These are phyloP conservation scores for Seira ritae DNA, from an alignment of 2,888 invertebrate species.

Conservation along the genomic window DNA sequence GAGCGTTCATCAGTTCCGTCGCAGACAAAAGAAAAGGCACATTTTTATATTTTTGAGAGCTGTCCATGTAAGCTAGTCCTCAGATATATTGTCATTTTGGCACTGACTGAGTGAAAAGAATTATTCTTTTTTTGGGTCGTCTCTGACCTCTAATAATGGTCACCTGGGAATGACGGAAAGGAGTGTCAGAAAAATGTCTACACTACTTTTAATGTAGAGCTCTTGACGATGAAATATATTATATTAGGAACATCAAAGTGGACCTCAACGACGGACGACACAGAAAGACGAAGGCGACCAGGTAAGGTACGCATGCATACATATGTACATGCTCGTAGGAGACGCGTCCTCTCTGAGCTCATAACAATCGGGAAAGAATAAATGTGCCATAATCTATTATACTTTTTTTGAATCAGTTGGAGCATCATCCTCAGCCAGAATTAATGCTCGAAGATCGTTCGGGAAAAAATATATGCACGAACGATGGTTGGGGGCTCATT, in stretches of 20 bases:
- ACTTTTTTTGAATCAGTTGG: too few species aligned
- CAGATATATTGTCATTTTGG: constrained; percentile 50
- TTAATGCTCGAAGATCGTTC: too few species aligned
- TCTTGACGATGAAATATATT: not conserved
- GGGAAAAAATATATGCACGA: too few species aligned
- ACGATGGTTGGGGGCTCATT: too few species aligned
- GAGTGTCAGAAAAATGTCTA: constrained; percentile 30
- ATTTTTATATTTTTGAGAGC: constrained; percentile 20
- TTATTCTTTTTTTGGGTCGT: constrained; percentile 36
- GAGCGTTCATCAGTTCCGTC: too few species aligned
- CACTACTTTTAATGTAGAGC: too few species aligned
- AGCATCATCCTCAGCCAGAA: too few species aligned
- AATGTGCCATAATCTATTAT: constrained; percentile 39
- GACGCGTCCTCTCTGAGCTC: too few species aligned
- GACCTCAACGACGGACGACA: constrained; percentile 12
- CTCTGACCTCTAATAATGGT: constrained; percentile 61
- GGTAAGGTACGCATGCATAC: not conserved
- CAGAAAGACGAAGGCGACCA: not conserved
- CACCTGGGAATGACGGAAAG: constrained; percentile 58
- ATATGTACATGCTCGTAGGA: too few species aligned
- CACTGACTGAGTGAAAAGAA: constrained; percentile 21
- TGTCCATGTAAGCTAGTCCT: not conserved
- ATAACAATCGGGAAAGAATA: constrained; percentile 26
- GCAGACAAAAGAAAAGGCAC: constrained; percentile 17
- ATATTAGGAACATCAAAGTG: constrained; percentile 30